Percentiles rank a stretch among this genome's conserved stretches.
Evolutionary conservation across 2,888 invertebrate species (phyloP).

Genomic region (Spialia ferax): DNA sequence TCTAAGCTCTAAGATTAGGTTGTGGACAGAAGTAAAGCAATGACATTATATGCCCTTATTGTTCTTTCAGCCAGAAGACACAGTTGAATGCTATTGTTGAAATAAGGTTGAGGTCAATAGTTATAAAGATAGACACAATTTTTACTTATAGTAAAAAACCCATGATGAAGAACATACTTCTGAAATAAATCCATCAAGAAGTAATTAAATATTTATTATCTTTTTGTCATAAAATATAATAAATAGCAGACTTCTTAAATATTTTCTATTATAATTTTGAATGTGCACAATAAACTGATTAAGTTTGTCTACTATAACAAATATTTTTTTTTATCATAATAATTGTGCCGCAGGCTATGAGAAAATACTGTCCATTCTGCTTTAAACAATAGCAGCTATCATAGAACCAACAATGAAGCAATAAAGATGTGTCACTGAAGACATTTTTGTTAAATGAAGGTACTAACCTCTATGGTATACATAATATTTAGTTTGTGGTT

Average conservation of each 20-base stretch:
- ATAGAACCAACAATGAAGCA: conserved; percentile 30
- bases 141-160: too few species aligned
- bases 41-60: conserved; percentile 24
- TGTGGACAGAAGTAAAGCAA: conserved; percentile 33
- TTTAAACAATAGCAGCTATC: conserved; percentile 26
- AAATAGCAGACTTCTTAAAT: not conserved
- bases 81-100: not conserved
- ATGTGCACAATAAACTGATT: conserved; percentile 8
- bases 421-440: conserved; percentile 28
- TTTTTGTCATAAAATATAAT: not conserved
- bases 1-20: conserved; percentile 27
- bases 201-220: too few species aligned
- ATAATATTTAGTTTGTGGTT: not conserved
- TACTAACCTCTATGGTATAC: not conserved
- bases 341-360: conserved; percentile 23
- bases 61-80: conserved; percentile 13
- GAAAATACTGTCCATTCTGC: conserved; percentile 28
- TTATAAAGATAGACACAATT: not conserved
- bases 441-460: conserved; percentile 17
- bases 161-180: too few species aligned
- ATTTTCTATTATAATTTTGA: not conserved
- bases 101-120: conserved; percentile 8
- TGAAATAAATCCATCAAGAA: too few species aligned
- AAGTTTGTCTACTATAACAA: conserved; percentile 6
- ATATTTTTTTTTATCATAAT: conserved; percentile 20